Percentiles rank a stretch among this genome's conserved stretches.
Conservation (phyloP, 1,140 invertebrate species). For the Periplaneta americana region DNA sequence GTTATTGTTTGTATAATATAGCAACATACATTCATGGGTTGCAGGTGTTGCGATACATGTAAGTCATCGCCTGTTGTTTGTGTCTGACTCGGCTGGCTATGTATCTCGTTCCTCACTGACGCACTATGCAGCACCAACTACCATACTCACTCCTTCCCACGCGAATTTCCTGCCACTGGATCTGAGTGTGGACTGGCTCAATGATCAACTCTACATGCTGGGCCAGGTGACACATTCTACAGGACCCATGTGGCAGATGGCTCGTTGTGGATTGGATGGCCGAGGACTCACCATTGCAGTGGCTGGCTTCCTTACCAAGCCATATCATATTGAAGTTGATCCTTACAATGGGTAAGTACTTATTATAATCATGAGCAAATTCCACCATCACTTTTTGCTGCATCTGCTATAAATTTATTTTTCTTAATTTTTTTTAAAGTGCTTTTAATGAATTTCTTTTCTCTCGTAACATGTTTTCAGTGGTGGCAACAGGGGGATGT, state of each 20-base stretch:
- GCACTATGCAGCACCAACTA: conserved; percentile 30
- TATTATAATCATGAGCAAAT: no score
- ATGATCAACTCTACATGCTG: conserved; percentile 72
- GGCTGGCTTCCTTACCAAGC: conserved; percentile 55
- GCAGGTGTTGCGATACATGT: conserved; percentile 73
- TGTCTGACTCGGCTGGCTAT: conserved; percentile 62
- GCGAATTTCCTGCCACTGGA: conserved; percentile 53
- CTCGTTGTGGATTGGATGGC: conserved; percentile 66
- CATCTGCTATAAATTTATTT: no score
- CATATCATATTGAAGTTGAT: conserved; percentile 80
- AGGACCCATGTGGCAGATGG: conserved; percentile 39
- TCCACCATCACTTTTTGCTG: no score
- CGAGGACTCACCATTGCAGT: conserved; percentile 58
- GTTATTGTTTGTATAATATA: background rate
- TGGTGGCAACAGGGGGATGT: no score
- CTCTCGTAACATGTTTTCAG: no score
- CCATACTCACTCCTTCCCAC: conserved; percentile 50
- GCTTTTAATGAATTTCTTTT: no score
- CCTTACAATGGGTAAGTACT: conserved; percentile 76
- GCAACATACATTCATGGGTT: background rate
- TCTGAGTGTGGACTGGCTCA: conserved; percentile 83
- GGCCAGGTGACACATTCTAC: conserved; percentile 50
- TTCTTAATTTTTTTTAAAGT: no score
- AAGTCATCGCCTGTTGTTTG: conserved; percentile 59
- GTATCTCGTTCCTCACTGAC: conserved; percentile 48